Evolutionary conservation across 1,140 invertebrate genomes (phyloP), one percentile per base, ranked within the genome.

Genomic region (Onthophagus taurus): DNA sequence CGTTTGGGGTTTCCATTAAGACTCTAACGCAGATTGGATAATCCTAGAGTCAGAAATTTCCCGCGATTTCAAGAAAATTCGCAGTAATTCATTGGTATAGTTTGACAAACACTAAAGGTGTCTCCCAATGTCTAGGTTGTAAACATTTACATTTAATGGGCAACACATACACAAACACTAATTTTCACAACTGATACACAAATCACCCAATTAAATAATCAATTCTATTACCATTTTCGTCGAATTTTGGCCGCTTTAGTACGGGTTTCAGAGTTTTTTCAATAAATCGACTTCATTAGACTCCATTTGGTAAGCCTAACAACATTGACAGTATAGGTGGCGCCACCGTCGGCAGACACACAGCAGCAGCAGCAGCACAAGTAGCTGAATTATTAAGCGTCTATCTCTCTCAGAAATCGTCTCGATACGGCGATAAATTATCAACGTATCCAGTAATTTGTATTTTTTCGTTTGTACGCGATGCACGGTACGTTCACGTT

Each of bases 271-370:
- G 48, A 50, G 36, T 43, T 58, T 65, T 64, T 57, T 59, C 53
- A 58, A 51, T 58, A 60, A 62, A 61, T 63, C 61, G 60, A 58
- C 59, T 65, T 61, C 61, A 64, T 63, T 63, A 65, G 61, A 65
- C 65, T 67, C 65, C 65, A 67, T 67, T 67, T 65, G 62, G 63
- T 64, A 66, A 65, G 61, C 62, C 63, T 61, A 75, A 76, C 75
- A 77, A 76, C 72, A 78, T 76, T 78, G 75, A 77, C 75, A 78
- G 73, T 72, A 69, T 67, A 77, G 76, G 69, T 74, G 74, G 75
- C 75, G 68, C 62, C 67, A 71, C 64, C 42, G 19, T 46, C 49
- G 47, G 49, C 50, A 50, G 53, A 54, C 54, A 30, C 23, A 44
- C 49, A 48, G 49, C 50, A 50, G 53, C 53, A 52, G 30, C 23